Evolutionary conservation across 2,888 invertebrate genomes (phyloP).

Genomic region (Drosophila mimetica): DNA sequence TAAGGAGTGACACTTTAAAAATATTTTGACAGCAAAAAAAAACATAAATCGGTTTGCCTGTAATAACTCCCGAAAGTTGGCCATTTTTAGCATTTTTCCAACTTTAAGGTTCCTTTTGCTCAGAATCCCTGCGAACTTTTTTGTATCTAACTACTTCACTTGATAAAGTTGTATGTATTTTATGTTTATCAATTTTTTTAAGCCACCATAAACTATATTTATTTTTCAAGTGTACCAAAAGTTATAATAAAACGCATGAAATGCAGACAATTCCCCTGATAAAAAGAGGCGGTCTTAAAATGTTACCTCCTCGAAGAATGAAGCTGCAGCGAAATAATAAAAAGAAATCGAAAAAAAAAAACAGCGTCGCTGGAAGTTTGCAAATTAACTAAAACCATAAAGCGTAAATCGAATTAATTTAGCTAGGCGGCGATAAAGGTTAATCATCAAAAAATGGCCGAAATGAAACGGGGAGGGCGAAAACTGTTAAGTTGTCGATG

Average conservation of each 20-base stretch:
- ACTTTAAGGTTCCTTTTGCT: too few species aligned
- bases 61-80: too few species aligned
- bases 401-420: slow-evolving; percentile 64
- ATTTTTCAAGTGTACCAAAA: neutral
- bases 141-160: too few species aligned
- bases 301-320: neutral
- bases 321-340: slow-evolving; percentile 1
- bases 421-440: slow-evolving; percentile 37
- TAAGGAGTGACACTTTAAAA: too few species aligned
- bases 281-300: neutral
- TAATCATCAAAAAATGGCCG: slow-evolving; percentile 29
- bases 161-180: too few species aligned
- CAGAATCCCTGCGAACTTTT: too few species aligned
- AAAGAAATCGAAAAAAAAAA: neutral
- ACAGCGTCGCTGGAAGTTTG: slow-evolving; percentile 30
- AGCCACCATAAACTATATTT: too few species aligned
- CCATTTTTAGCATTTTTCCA: too few species aligned
- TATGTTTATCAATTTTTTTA: too few species aligned
- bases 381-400: slow-evolving; percentile 53
- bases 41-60: too few species aligned
- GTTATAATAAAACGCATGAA: slow-evolving; percentile 7
- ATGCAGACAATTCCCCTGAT: slow-evolving; percentile 8
- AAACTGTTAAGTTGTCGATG: slow-evolving; percentile 42
- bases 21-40: too few species aligned
- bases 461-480: neutral